A percentile compares a stretch with the other conserved stretches of the same genome.
These are phyloP conservation scores for Adineta ricciae DNA, from an alignment of 2,888 invertebrate genomes.

Conservation along the genomic window DNA sequence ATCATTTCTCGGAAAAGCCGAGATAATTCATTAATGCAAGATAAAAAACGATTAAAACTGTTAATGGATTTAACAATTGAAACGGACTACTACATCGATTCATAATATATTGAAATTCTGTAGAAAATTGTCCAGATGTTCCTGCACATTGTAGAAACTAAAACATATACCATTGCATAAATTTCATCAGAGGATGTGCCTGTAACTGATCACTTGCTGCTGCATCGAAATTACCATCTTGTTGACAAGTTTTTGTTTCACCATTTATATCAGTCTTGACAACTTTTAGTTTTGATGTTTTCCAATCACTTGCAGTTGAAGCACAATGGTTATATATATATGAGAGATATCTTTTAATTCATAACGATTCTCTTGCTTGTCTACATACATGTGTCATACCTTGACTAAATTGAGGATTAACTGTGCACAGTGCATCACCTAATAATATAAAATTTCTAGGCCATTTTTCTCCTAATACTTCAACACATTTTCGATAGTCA, in stretches of 20 bases:
- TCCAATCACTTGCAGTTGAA: slow-evolving; percentile 11
- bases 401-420: background rate
- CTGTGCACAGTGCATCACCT: background rate
- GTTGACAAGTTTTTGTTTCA: background rate
- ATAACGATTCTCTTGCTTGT: background rate
- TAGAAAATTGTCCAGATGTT: background rate
- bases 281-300: background rate
- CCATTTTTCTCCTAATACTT: background rate
- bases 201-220: background rate
- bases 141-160: background rate
- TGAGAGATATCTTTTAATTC: background rate
- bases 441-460: background rate
- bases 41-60: no score
- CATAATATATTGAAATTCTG: background rate
- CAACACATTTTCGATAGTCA: background rate
- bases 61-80: no score
- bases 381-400: slow-evolving; percentile 4
- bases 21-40: no score
- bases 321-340: background rate
- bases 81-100: no score
- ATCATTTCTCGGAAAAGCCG: no score
- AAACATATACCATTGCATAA: slow-evolving; percentile 5
- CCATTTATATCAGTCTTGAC: background rate
- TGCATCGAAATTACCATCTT: background rate
- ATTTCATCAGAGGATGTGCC: background rate